A percentile compares a stretch with the other conserved stretches of the same genome.
phyloP scores from a whole-genome alignment of 2,113 vertebrate genomes.

The Ceyx melanurus region DNA sequence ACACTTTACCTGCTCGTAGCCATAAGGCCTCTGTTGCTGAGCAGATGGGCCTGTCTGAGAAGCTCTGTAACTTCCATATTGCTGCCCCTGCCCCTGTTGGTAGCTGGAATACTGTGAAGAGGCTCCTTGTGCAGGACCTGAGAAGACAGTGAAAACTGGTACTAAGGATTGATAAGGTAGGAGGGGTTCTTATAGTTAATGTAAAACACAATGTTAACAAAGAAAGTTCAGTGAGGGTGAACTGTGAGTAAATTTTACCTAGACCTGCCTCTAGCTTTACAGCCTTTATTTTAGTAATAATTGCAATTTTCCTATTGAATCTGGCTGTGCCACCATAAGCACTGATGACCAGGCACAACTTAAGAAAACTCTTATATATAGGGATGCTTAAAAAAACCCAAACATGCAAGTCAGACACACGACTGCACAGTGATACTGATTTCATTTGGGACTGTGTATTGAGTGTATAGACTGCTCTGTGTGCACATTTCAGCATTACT shows the following conservation, averaged over 20 bases:
- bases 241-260: background rate
- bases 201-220: background rate
- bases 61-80: slow-evolving; percentile 88
- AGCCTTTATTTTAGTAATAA: background rate
- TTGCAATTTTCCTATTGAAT: background rate
- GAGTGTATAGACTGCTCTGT: background rate
- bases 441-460: background rate
- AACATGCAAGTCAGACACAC: background rate
- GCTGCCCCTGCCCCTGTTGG: slow-evolving; percentile 91
- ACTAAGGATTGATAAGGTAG: background rate
- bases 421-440: background rate
- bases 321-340: background rate
- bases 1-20: slow-evolving; percentile 90
- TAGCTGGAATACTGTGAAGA: slow-evolving; percentile 92
- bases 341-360: background rate
- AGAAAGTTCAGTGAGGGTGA: background rate
- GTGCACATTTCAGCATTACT: background rate
- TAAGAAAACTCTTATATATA: background rate
- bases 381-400: background rate
- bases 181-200: background rate
- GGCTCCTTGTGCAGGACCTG: slow-evolving; percentile 86
- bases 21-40: slow-evolving; percentile 89
- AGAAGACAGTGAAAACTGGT: background rate
- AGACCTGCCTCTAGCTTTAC: background rate
- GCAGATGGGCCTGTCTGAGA: slow-evolving; percentile 84